Percentiles rank a stretch among this genome's conserved stretches.
Conservation (phyloP, 2,797 vertebrate species). For the Pseudochirops corinnae region DNA sequence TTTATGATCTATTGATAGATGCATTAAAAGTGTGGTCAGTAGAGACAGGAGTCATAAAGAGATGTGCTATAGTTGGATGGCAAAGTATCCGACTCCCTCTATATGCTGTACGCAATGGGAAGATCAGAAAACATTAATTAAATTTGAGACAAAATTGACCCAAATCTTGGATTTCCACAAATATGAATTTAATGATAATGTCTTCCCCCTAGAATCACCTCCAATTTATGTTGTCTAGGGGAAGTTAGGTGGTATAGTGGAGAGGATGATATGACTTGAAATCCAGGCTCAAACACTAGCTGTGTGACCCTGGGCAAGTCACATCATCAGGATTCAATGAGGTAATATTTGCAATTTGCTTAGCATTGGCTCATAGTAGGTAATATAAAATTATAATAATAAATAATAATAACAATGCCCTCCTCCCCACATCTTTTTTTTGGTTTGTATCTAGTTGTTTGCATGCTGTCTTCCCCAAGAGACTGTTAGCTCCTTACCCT, state of each 20-base stretch:
- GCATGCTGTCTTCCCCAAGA: not conserved
- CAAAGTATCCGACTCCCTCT: too few relatives aligned
- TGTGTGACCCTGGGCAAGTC: not conserved
- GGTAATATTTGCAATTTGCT: not conserved
- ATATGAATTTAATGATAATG: not conserved
- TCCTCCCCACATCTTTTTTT: not conserved
- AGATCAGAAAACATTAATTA: too few relatives aligned
- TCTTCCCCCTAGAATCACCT: not conserved
- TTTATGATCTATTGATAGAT: too few relatives aligned
- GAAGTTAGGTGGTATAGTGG: too few relatives aligned
- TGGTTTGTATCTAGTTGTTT: not conserved
- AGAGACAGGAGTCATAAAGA: too few relatives aligned
- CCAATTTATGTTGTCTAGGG: not conserved
- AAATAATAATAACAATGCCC: too few relatives aligned
- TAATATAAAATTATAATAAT: not conserved
- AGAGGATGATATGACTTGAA: not conserved
- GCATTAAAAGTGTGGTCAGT: too few relatives aligned
- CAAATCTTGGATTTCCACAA: not conserved
- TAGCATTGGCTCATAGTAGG: not conserved
- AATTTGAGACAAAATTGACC: too few relatives aligned
- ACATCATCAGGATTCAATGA: not conserved
- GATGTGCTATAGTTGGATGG: too few relatives aligned
- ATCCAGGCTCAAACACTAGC: not conserved
- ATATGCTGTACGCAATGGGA: too few relatives aligned
- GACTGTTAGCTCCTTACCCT: not conserved